Conservation (phyloP, 1,140 invertebrate genomes). For the Platyura marginata region DNA sequence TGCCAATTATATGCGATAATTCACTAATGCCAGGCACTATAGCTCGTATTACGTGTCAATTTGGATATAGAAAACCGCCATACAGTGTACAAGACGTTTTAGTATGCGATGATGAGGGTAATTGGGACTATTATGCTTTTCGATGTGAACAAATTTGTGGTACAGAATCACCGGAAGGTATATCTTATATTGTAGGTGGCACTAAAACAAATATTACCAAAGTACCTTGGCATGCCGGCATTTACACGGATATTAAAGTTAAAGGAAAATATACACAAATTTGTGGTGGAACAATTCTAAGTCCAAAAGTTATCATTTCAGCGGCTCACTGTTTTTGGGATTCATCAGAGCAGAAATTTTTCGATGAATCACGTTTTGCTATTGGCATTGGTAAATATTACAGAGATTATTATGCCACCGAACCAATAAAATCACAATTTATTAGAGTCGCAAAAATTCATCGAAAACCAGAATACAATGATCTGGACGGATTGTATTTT, state of each 20-base stretch:
- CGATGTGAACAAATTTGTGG: constrained; percentile 2
- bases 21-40: background rate
- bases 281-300: constrained; percentile 15
- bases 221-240: constrained; percentile 23
- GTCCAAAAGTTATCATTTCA: constrained; percentile 11
- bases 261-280: constrained; percentile 6
- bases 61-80: background rate
- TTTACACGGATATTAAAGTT: constrained; percentile 11
- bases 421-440: background rate
- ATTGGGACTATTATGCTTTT: background rate
- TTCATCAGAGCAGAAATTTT: constrained; percentile 5
- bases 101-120: background rate
- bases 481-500: background rate
- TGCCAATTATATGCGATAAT: background rate
- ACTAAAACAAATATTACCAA: constrained; percentile 12
- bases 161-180: constrained; percentile 2
- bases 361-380: constrained; percentile 5
- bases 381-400: constrained; percentile 14
- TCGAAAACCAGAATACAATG: constrained; percentile 1
- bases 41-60: background rate
- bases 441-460: constrained; percentile 1
- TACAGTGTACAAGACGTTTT: background rate
- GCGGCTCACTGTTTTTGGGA: constrained; percentile 17
- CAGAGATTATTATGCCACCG: constrained; percentile 3
- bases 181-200: constrained; percentile 9